Evolutionary conservation across 2,797 vertebrate genomes (phyloP), one percentile per base, ranked within the genome.

Genomic region (Sebastes cheni): DNA sequence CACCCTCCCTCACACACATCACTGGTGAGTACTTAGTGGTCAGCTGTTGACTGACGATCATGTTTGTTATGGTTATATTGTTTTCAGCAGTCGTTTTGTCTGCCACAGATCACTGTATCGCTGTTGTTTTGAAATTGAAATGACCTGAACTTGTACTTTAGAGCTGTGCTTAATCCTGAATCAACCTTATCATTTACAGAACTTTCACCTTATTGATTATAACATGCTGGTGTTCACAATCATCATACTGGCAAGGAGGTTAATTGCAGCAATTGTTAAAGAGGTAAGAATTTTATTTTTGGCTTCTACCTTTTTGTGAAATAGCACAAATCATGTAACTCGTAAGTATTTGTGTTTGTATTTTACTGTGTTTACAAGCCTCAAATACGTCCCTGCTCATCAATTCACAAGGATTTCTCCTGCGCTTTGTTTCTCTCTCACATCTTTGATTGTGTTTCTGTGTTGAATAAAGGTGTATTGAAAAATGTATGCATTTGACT

Each of bases 181-280:
- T 70, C 8, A 10, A 2, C 76, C 0, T 81, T 52, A 1, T 77
- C 7, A 18, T 89, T 82, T 82, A 10, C 96, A 99, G 98, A 99
- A 99, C 90, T 99, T 99, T 77, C 98, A 99, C 87, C 96, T 99
- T 25, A 99, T 99, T 50, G 98, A 99, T 94, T 99, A 99, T 95
- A 99, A 99, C 93, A 97, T 99, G 96, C 94, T 99, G 94, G 96
- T 97, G 5, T 98, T 99, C 95, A 99, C 96, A 2, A 80, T 98
- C 77, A 98, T 99, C 67, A 97, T 99, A 77, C 93, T 99, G 91
- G 98, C 98, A 16, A 96, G 99, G 67, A 96, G 99, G 70, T 93
- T 99, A 90, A 99, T 99, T 42, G 95, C 96, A 25, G 98, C 98
- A 60, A 95, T 99, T 64, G 98, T 99, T 73, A 99, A 98, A 95